Base-by-base conservation (phyloP, 2,888 invertebrate species). In the Orthonevra nobilis region DNA sequence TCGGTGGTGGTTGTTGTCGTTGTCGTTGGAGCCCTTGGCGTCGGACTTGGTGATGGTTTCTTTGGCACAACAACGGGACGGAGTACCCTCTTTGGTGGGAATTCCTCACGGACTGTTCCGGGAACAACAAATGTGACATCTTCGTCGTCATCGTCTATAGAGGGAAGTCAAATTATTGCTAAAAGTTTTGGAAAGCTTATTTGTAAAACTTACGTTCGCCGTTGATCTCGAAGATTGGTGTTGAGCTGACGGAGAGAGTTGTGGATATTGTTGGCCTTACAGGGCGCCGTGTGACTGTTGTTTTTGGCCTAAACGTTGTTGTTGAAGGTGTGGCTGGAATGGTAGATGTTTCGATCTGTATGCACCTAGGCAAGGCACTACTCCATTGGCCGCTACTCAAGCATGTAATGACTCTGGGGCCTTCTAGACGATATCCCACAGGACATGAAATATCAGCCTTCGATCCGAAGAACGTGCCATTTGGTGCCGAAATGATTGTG, bases 321-420 rank as follows among this genome's bases (percentile, higher is more conserved):
- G 86, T 83, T 5, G 85, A 82, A 2, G 85, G 82, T 46, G 82
- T 73, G 26, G 86, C 83, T 7, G 85, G 81, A 52, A 85, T 63
- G 0, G 90, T 89, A 0, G 89, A 85, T 0, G 89, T 87, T 83
- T 92, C 92, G 83, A 92, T 91, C 81, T 89, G 90, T 92, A 95
- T 90, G 86, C 97, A 97, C 46, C 90, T 90, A 0, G 97, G 96
- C 44, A 94, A 89, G 0, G 92, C 89, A 56, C 92, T 92, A 85
- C 96, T 95, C 91, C 96, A 97, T 70, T 93, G 91, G 0, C 97
- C 97, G 46, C 91, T 93, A 7, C 93, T 91, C 56, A 94, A 89
- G 83, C 97, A 97, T 17, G 91, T 90, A 26, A 95, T 90, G 48
- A 91, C 90, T 10, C 90, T 90, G 0, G 93, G 90, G 15, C 97